Evolutionary conservation across 2,797 vertebrate species (phyloP), one percentile per base, ranked within the genome.

Genomic region (Mionectes olivaceus): DNA sequence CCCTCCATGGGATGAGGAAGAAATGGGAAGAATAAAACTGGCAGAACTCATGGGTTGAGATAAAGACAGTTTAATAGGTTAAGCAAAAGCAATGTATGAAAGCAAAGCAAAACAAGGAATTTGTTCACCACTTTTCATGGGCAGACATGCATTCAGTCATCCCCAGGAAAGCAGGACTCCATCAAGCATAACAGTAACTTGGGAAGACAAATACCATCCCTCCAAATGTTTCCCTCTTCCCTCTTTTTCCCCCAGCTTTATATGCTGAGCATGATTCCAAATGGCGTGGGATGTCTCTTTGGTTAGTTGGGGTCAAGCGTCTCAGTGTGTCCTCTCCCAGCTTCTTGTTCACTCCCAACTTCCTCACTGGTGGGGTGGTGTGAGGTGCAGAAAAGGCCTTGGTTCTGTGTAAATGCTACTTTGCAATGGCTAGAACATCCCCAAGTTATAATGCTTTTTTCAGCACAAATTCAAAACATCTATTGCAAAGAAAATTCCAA

Each of bases 181-280:
- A 32, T 52, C 28, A 13, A 3, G 35, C 0, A 0, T n/a, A 44
- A n/a, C 6, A 23, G 27, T 44, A 37, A 22, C 61, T 57, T 44
- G 14, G 18, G 28, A 39, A 83, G 43, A 39, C 30, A 56, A 77
- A 37, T 1, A 2, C 8, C 22, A 22, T 47, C 4, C 19, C 27
- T 8, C 22, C 14, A 27, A 52, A 33, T 2, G 2, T 56, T 30
- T 43, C 4, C 5, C 5, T 7, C 2, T 64, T 74, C 18, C 6
- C 50, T 22, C 6, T 63, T 69, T 73, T 37, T 7, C 15, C 8
- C 5, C 5, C 19, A 44, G 11, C 3, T 69, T 55, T 32, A 10
- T 19, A 33, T 4, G 10, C 23, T 25, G 11, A 77, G 3, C 9
- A 22, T 39, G 24, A 50, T 77, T 21, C 16, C 16, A 13, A 14